Base-by-base conservation (phyloP, 2,113 vertebrate genomes). In the Daphoenositta chrysoptera region DNA sequence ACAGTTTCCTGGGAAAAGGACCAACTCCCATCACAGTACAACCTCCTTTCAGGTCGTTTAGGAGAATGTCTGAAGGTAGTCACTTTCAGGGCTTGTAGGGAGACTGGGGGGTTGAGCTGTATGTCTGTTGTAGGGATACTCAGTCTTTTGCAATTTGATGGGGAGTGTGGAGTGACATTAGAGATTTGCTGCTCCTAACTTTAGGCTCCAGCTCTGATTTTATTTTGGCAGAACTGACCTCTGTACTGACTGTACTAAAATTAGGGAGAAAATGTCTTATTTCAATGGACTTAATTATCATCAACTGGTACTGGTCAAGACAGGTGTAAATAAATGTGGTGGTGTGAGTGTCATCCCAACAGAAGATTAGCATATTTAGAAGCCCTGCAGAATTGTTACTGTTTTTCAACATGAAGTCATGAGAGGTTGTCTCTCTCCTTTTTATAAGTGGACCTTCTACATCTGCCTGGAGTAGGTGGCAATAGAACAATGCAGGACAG, bases 21-120 rank as follows among this genome's bases (percentile, higher is more conserved):
- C 9, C 0, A 5, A 50, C 21, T 31, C 2, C 20, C 10, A 58
- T 30, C 66, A 70, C 1, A 0, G 28, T 40, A 83, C 24, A 78
- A 23, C 6, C 13, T 57, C 20, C 22, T 78, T 63, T 63, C 58
- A 47, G 6, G 48, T 28, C n/a, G 37, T 48, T 79, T 24, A 71
- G 39, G 13, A 93, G 30, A 78, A 70, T 39, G 23, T 4, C 9
- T 75, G 50, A 58, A 72, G 44, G n/a, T 17, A 47, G 42, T 39
- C 28, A 66, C 33, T 75, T 84, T 23, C 33, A 87, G 42, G 13
- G 9, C 26, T 70, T 66, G 26, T 31, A 79, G 21, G 42, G 27
- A 71, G 11, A 45, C 8, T 42, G 28, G 19, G 48, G 37, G 15
- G 13, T 82, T 47, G 27, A 92, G 27, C 5, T 76, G 4, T 21